A percentile compares a stretch with the other conserved stretches of the same genome.
Evolutionary conservation across 2,888 invertebrate genomes (phyloP).

Genomic region (Molorchus minor): DNA sequence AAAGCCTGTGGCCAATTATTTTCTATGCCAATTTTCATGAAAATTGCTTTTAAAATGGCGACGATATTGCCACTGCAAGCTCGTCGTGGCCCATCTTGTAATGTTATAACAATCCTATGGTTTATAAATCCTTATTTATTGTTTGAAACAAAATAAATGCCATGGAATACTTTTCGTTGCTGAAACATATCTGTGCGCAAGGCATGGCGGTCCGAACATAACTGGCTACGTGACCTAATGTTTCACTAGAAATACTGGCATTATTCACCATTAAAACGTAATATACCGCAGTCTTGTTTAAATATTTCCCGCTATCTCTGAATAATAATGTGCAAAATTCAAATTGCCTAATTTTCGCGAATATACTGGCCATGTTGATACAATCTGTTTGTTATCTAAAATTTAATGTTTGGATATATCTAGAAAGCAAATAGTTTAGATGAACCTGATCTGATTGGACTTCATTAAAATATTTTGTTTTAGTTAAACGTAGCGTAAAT

Average conservation of each 20-base stretch:
- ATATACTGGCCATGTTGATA: not conserved
- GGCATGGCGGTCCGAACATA: constrained; percentile 22
- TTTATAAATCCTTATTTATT: too few relatives aligned
- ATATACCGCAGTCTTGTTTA: constrained; percentile 9
- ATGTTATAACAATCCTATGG: too few relatives aligned
- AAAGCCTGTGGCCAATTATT: too few relatives aligned
- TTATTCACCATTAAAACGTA: constrained; percentile 5
- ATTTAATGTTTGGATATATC: too few relatives aligned
- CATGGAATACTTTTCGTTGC: constrained; percentile 17
- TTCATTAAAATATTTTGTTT: too few relatives aligned
- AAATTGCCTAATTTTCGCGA: not conserved
- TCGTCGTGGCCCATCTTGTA: too few relatives aligned
- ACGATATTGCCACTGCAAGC: too few relatives aligned
- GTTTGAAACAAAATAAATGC: constrained; percentile 15
- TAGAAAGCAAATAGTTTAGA: too few relatives aligned
- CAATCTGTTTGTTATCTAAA: not conserved
- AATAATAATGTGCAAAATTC: not conserved
- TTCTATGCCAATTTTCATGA: too few relatives aligned
- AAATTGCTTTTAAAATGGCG: too few relatives aligned
- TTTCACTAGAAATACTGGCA: constrained; percentile 13
- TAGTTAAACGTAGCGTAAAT: too few relatives aligned
- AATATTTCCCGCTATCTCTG: constrained; percentile 11
- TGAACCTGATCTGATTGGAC: too few relatives aligned
- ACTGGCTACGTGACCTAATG: constrained; percentile 24
- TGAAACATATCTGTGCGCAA: constrained; percentile 10